Conservation (phyloP, 2,888 invertebrate genomes). For the Diaphora mendica region DNA sequence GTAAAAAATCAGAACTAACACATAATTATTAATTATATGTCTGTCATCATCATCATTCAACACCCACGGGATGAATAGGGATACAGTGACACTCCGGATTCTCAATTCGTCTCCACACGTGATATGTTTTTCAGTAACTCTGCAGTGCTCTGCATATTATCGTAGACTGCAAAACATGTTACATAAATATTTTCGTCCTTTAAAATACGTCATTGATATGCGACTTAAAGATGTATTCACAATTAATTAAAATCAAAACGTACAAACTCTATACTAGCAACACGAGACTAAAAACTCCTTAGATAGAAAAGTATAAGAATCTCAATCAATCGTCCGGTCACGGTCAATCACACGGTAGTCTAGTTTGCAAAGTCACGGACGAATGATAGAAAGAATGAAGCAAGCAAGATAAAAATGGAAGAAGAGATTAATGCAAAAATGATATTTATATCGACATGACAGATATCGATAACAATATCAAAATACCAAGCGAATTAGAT, state of each 20-base stretch:
- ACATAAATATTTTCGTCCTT: not conserved
- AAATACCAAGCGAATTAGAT: not conserved
- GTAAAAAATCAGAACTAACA: too few species aligned
- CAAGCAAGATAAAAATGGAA: not conserved
- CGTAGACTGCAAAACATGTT: not conserved
- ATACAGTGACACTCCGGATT: too few species aligned
- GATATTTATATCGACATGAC: not conserved
- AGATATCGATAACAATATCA: not conserved
- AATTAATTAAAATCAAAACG: not conserved
- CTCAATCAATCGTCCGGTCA: not conserved
- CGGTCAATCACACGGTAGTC: not conserved
- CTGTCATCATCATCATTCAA: too few species aligned
- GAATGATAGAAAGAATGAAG: not conserved
- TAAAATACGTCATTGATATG: constrained; percentile 6
- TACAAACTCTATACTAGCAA: not conserved
- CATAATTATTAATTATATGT: too few species aligned
- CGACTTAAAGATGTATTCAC: not conserved
- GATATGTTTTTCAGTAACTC: not conserved
- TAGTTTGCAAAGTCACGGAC: not conserved
- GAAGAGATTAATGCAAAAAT: not conserved
- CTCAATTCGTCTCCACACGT: too few species aligned
- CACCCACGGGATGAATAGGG: too few species aligned
- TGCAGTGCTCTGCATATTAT: too few species aligned
- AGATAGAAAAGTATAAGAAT: not conserved
- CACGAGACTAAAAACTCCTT: not conserved